These are phyloP conservation scores for Chromoteleia sp. DNA, from an alignment of 2,888 invertebrate species.

Conservation along the genomic window DNA sequence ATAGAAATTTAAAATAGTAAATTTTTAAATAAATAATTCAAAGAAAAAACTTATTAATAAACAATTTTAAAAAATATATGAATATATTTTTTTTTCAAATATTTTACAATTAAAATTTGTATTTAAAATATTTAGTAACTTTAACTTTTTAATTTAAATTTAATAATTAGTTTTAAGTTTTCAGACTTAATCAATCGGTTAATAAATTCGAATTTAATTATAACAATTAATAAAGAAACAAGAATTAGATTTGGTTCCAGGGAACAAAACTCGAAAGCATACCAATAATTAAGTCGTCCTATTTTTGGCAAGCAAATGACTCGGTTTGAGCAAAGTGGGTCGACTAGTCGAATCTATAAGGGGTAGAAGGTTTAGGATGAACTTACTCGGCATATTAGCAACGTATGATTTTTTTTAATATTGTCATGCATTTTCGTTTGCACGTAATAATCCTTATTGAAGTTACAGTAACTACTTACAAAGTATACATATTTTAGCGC, in stretches of 20 bases:
- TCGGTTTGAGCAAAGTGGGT: conserved; percentile 55
- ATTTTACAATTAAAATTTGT: too few species aligned
- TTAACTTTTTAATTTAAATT: too few species aligned
- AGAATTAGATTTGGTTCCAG: conserved; percentile 1
- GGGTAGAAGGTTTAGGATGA: conserved; percentile 61
- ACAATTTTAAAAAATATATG: too few species aligned
- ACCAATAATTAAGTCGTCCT: conserved; percentile 45
- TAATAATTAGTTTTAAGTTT: too few species aligned
- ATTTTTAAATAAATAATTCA: too few species aligned
- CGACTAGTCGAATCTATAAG: conserved; percentile 62
- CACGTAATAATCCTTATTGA: too few species aligned
- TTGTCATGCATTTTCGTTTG: neutral
- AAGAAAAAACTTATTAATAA: too few species aligned
- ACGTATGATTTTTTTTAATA: neutral
- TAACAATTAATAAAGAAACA: conserved; percentile 20
- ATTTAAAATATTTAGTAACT: too few species aligned
- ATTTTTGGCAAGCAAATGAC: conserved; percentile 51
- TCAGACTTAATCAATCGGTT: too few species aligned
- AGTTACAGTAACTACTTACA: too few species aligned
- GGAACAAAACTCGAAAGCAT: conserved; percentile 8
- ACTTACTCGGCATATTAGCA: conserved; percentile 36
- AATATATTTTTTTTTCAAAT: too few species aligned
- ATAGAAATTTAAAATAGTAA: too few species aligned
- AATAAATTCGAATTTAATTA: neutral
- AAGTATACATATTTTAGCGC: neutral